Conservation (phyloP, 2,888 invertebrate species). For the Sarcophaga variegata region DNA sequence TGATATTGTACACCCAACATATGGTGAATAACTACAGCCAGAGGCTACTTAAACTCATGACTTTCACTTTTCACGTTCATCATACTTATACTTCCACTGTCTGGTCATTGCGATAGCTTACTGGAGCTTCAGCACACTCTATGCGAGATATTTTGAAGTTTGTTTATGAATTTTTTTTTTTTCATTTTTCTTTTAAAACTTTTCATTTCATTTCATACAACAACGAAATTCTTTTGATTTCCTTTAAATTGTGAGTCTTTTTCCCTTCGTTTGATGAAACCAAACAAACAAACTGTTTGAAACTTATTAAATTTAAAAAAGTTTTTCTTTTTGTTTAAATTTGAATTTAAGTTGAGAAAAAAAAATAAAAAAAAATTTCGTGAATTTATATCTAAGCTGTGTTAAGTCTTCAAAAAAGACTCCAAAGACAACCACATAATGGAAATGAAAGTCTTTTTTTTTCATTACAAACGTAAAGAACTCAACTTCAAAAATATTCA, state of each 20-base stretch:
- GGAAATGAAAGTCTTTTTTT: too few relatives aligned
- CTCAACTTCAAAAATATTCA: too few relatives aligned
- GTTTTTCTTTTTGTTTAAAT: neutral
- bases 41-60: neutral
- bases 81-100: neutral
- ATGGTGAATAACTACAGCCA: neutral
- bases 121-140: neutral
- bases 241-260: neutral
- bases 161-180: slow-evolving; percentile 24
- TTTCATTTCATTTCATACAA: neutral
- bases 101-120: neutral
- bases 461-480: too few relatives aligned
- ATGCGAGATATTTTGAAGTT: neutral
- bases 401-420: neutral
- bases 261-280: neutral
- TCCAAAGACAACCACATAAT: neutral
- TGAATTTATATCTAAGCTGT: slow-evolving; percentile 10
- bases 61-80: neutral
- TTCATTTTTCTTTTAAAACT: neutral
- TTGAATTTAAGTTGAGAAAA: neutral
- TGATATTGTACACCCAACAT: slow-evolving; percentile 7
- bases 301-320: slow-evolving; percentile 13
- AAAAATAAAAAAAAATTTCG: neutral
- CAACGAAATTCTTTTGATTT: slow-evolving; percentile 9
- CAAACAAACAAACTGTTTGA: neutral